Conservation (phyloP, 2,888 invertebrate species). For the Petrophora chlorosata region DNA sequence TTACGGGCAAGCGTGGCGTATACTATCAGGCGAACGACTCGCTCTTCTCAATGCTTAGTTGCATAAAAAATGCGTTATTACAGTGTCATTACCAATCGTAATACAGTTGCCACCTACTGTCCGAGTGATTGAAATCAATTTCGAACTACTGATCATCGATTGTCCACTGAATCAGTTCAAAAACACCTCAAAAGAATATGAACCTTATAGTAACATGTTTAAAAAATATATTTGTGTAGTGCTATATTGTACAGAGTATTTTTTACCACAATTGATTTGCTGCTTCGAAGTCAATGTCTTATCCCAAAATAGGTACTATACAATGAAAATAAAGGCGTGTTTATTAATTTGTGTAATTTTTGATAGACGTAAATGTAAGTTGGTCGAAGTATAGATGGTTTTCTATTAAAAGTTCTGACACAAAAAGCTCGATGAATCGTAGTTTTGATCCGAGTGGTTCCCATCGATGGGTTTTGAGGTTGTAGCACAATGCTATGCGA, state of each 20-base stretch:
- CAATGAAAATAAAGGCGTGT: slow-evolving; percentile 6
- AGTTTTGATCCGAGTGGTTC: slow-evolving; percentile 61
- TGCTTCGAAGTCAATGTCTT: too few relatives aligned
- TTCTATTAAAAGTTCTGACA: slow-evolving; percentile 61
- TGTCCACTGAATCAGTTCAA: slow-evolving; percentile 45
- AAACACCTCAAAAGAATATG: slow-evolving; percentile 14
- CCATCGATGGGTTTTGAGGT: slow-evolving; percentile 59
- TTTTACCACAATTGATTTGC: slow-evolving; percentile 3
- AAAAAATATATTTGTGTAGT: slow-evolving; percentile 22
- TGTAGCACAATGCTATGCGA: slow-evolving; percentile 4
- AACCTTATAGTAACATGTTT: neutral
- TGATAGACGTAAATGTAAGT: slow-evolving; percentile 12
- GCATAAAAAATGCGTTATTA: too few relatives aligned
- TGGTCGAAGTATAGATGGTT: slow-evolving; percentile 55
- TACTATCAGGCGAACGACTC: too few relatives aligned
- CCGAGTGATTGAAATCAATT: slow-evolving; percentile 77
- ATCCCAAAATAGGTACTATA: slow-evolving; percentile 1
- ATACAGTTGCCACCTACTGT: slow-evolving; percentile 77
- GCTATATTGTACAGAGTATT: neutral
- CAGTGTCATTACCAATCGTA: slow-evolving; percentile 47
- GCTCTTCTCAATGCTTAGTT: too few relatives aligned
- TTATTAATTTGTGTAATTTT: neutral
- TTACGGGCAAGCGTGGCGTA: too few relatives aligned
- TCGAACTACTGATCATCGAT: slow-evolving; percentile 66
- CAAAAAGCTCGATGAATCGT: slow-evolving; percentile 69